phyloP scores from a whole-genome alignment of 2,797 vertebrate species.

The Valencia hispanica region DNA sequence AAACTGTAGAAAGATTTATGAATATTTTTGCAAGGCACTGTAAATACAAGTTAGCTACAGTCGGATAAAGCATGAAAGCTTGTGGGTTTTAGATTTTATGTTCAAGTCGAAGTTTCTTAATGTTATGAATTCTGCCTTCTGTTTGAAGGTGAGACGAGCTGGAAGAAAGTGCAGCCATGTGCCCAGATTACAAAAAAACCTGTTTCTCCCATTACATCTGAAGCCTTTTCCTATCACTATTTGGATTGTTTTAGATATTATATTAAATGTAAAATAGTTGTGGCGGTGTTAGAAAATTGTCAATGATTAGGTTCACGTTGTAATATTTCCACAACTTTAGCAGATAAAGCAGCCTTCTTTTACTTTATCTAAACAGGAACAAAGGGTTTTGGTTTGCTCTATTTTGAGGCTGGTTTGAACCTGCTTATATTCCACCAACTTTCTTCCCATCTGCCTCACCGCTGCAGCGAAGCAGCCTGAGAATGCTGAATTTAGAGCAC shows the following conservation, averaged over 20 bases:
- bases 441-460: conserved; percentile 20
- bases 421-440: conserved; percentile 27
- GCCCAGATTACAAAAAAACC: background rate
- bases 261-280: background rate
- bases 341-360: background rate
- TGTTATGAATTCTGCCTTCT: conserved; percentile 9
- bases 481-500: conserved; percentile 75
- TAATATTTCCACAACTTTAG: background rate
- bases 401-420: conserved; percentile 12
- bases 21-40: background rate
- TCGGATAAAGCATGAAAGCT: conserved; percentile 5
- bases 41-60: background rate
- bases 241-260: background rate
- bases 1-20: background rate
- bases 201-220: background rate
- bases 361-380: conserved; percentile 13
- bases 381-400: conserved; percentile 5
- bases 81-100: conserved; percentile 27
- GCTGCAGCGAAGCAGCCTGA: conserved; percentile 53
- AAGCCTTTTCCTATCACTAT: background rate
- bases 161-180: background rate
- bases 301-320: no score
- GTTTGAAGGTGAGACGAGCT: background rate
- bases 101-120: conserved; percentile 31
- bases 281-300: background rate